Conservation (phyloP, 1,140 invertebrate genomes). For the Coptotermes formosanus region DNA sequence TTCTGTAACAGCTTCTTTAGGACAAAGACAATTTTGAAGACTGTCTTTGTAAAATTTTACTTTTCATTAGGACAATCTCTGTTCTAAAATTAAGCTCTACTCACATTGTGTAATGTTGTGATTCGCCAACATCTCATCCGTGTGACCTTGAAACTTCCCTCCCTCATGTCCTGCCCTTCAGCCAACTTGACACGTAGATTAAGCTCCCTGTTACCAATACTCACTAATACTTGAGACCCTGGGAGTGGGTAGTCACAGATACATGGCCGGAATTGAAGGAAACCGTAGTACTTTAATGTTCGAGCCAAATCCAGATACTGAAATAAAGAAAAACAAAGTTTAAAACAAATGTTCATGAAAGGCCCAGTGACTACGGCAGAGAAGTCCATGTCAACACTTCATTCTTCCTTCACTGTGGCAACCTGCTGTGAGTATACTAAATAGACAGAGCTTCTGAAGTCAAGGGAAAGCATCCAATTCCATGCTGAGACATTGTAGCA, state of each 20-base stretch:
- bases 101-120: conserved; percentile 78
- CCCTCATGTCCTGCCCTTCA: conserved; percentile 57
- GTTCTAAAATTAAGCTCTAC: conserved; percentile 38
- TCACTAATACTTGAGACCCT: conserved; percentile 64
- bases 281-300: conserved; percentile 84
- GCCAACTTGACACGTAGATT: conserved; percentile 59
- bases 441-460: too few species aligned
- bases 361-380: too few species aligned
- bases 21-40: too few species aligned
- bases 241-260: conserved; percentile 74
- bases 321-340: conserved; percentile 41
- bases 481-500: too few species aligned
- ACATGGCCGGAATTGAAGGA: conserved; percentile 77
- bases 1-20: too few species aligned
- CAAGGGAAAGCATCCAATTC: too few species aligned
- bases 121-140: conserved; percentile 96
- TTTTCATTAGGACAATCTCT: background rate
- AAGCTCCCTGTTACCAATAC: conserved; percentile 76
- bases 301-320: conserved; percentile 82
- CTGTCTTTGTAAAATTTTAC: too few species aligned
- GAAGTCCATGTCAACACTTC: too few species aligned
- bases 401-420: too few species aligned
- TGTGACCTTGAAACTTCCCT: conserved; percentile 88
- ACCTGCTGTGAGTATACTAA: too few species aligned
- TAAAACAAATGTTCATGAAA: background rate